Evolutionary conservation across 2,113 vertebrate genomes (phyloP).

Genomic region (Tautogolabrus adspersus): DNA sequence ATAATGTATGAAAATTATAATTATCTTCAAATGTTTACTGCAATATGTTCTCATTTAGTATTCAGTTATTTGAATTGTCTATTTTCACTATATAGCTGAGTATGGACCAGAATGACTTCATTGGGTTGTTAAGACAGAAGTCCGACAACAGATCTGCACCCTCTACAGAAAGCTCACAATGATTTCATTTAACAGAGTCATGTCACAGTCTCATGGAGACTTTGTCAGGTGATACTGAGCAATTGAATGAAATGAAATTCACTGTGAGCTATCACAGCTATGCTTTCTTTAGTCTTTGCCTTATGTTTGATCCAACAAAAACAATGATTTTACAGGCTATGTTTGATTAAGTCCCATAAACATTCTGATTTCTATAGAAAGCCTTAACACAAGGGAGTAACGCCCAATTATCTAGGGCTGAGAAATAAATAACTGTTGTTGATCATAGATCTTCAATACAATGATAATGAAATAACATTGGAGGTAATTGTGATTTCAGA

Average conservation of each 20-base stretch:
- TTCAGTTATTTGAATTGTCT: too few species aligned
- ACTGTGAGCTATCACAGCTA: too few species aligned
- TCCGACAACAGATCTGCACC: background rate
- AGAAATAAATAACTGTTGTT: background rate
- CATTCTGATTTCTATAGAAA: background rate
- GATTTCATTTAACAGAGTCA: slow-evolving; percentile 3
- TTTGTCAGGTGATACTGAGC: too few species aligned
- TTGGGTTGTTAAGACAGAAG: background rate
- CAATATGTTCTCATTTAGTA: too few species aligned
- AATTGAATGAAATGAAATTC: too few species aligned
- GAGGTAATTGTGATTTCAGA: background rate
- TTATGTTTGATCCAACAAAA: too few species aligned
- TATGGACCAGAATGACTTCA: too few species aligned
- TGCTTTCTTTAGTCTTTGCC: too few species aligned
- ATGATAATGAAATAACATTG: background rate
- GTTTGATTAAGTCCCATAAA: too few species aligned
- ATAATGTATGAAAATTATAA: slow-evolving; percentile 1
- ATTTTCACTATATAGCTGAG: too few species aligned
- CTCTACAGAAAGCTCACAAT: slow-evolving; percentile 8
- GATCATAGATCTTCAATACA: background rate
- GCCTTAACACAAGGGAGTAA: background rate
- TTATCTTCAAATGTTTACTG: background rate
- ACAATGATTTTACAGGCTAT: too few species aligned
- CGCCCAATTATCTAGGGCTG: background rate
- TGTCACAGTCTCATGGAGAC: background rate